Percentiles rank a stretch among this genome's conserved stretches.
Conservation (phyloP, 2,113 vertebrate species). For the Pteruthius melanotis region DNA sequence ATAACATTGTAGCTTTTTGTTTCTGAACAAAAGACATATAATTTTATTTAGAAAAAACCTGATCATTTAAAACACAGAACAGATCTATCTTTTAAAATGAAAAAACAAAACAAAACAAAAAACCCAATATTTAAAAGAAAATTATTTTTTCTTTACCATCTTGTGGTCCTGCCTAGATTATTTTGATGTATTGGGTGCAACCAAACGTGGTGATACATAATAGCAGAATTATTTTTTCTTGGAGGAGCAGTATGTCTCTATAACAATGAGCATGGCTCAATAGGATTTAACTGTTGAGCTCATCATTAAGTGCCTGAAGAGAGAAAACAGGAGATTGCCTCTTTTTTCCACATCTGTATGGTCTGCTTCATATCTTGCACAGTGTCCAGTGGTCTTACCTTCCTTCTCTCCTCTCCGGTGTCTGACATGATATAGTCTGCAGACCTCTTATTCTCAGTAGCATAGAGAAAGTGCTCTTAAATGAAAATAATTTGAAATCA, state of each 20-base stretch:
- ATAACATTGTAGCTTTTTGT: background rate
- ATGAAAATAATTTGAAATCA: background rate
- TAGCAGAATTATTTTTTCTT: background rate
- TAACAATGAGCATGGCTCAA: background rate
- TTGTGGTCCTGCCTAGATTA: background rate
- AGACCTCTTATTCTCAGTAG: background rate
- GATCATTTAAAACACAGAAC: background rate
- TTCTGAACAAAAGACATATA: background rate
- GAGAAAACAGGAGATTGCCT: background rate
- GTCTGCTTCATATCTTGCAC: background rate
- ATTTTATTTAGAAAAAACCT: background rate
- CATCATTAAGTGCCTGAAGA: background rate
- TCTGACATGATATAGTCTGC: background rate
- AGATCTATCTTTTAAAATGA: background rate
- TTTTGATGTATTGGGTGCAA: background rate
- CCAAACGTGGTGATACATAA: background rate
- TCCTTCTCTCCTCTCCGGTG: background rate
- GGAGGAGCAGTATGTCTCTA: background rate
- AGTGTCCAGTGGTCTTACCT: background rate
- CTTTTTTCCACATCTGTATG: background rate
- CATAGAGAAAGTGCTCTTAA: background rate
- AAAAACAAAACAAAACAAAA: background rate
- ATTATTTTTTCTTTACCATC: background rate
- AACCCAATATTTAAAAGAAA: background rate
- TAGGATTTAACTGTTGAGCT: background rate